Conservation (phyloP, 2,888 invertebrate genomes). For the Chironomus riparius region DNA sequence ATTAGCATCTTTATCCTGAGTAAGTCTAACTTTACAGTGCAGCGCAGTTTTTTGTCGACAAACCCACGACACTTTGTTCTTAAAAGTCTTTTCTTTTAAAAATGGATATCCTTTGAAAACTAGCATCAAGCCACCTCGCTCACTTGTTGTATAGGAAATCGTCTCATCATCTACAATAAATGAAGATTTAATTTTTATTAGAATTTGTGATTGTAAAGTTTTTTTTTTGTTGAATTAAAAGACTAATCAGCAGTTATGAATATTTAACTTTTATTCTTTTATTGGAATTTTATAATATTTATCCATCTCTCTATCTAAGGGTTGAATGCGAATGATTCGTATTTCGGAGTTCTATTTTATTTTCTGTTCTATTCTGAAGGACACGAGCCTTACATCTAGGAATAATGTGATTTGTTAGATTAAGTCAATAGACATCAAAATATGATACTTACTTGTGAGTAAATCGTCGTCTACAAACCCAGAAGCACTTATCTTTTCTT, state of each 20-base stretch:
- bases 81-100: conserved; percentile 5
- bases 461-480: neutral
- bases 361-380: neutral
- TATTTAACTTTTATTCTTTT: no score
- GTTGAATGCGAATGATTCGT: neutral
- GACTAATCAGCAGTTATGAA: no score
- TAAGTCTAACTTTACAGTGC: conserved; percentile 3
- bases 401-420: neutral
- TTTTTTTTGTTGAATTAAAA: neutral
- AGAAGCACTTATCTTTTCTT: neutral
- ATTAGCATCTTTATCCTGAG: neutral
- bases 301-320: no score
- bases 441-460: neutral
- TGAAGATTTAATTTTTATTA: neutral
- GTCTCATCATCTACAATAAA: neutral
- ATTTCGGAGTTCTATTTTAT: neutral
- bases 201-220: neutral
- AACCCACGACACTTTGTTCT: conserved; percentile 20
- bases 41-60: conserved; percentile 4
- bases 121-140: neutral
- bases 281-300: no score
- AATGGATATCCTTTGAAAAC: conserved; percentile 20
- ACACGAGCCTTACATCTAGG: neutral
- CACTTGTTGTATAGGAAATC: conserved; percentile 1
- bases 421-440: neutral